Evolutionary conservation across 2,113 vertebrate genomes (phyloP), one percentile per base, ranked within the genome.

Genomic region (Corythoichthys intestinalis): DNA sequence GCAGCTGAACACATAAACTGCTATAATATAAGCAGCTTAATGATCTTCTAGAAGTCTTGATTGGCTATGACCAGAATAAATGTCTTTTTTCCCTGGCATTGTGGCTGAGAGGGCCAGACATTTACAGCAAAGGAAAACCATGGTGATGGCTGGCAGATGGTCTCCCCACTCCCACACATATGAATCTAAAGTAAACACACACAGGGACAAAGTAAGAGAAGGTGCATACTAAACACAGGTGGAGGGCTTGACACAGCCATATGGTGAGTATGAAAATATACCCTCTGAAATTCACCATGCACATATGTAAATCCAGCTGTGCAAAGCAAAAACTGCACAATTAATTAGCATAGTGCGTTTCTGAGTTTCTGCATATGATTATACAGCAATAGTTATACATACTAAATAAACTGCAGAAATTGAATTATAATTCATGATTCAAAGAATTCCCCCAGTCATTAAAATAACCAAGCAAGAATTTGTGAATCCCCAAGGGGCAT

Each of bases 221-320:
- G 53, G 53, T 34, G 53, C 11, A 10, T 34, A 34, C 53, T 12
- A 56, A 56, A 34, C 34, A 58, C 56, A 58, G 56, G 56, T 58
- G 34, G 56, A 58, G 56, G 34, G 34, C 34, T 34, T 58, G 56
- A 58, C 56, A 58, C 34, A 37, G 56, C 56, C 56, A 58, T 58
- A 37, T 58, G 56, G 56, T 58, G 12, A 58, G 12, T 37, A 13
- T 14, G 56, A 58, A 58, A 58, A 58, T 37, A 58, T 14, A 37
- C 13, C 6, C 28, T 59, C 54, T 50, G 52, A 74, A 69, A 68
- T 68, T 66, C 54, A n/a, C 49, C n/a, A 6, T 57, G 44, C 54
- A 46, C 35, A 49, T 50, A 35, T 65, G 15, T 48, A 34, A 74
- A 65, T 64, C 47, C 52, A 69, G 41, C 34, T 48, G 60, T 68